Evolutionary conservation across 2,888 invertebrate species (phyloP).

Genomic region (Hoplodrina blanda): DNA sequence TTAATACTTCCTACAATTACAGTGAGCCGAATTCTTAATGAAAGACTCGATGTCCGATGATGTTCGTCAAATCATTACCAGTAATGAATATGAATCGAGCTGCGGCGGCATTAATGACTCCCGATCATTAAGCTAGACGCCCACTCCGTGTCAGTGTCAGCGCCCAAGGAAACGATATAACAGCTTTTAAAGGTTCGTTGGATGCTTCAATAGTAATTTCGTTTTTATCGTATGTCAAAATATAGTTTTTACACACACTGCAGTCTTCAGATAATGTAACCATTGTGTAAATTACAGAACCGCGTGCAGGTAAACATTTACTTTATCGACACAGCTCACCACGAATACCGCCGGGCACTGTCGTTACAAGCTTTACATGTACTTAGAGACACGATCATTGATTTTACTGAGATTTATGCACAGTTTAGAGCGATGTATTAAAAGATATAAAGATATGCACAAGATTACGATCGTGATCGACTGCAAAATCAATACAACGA

Average conservation of each 20-base stretch:
- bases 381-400: slow-evolving; percentile 64
- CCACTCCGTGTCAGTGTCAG: slow-evolving; percentile 58
- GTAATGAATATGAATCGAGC: slow-evolving; percentile 67
- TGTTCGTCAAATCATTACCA: slow-evolving; percentile 59
- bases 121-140: slow-evolving; percentile 66
- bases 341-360: slow-evolving; percentile 67
- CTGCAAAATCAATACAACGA: slow-evolving; percentile 86
- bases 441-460: slow-evolving; percentile 74
- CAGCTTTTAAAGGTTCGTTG: slow-evolving; percentile 66
- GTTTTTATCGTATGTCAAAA: slow-evolving; percentile 68
- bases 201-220: slow-evolving; percentile 65
- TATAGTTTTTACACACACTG: slow-evolving; percentile 72
- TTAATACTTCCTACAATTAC: slow-evolving; percentile 71
- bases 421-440: slow-evolving; percentile 62
- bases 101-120: slow-evolving; percentile 49
- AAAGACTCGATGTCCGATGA: slow-evolving; percentile 52
- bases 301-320: slow-evolving; percentile 69
- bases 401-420: slow-evolving; percentile 54
- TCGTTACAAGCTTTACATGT: slow-evolving; percentile 65
- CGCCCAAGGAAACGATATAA: slow-evolving; percentile 69
- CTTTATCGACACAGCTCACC: slow-evolving; percentile 65
- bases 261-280: slow-evolving; percentile 76
- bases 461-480: slow-evolving; percentile 82
- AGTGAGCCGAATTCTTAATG: slow-evolving; percentile 62
- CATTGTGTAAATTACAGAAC: slow-evolving; percentile 76